phyloP scores from a whole-genome alignment of 2,113 vertebrate genomes.

The Labeo catla region DNA sequence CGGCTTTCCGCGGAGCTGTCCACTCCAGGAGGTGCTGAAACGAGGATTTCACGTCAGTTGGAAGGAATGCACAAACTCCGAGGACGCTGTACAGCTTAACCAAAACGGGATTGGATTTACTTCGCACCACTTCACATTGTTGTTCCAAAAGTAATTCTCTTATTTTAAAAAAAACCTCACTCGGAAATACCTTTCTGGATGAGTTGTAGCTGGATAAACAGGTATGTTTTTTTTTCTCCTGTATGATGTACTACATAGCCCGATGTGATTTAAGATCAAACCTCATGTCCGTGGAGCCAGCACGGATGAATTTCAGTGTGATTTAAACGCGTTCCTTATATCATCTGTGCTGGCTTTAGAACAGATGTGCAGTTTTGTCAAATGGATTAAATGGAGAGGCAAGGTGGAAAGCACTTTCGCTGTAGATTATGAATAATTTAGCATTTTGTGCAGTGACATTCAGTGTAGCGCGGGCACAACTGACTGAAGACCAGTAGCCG shows the following conservation, averaged over 20 bases:
- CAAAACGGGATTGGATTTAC: slow-evolving; percentile 60
- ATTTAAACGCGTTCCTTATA: neutral
- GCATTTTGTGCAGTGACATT: slow-evolving; percentile 16
- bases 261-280: neutral
- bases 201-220: slow-evolving; percentile 66
- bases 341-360: neutral
- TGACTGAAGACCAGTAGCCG: neutral
- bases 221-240: slow-evolving; percentile 59
- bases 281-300: neutral
- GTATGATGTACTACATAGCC: neutral
- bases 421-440: slow-evolving; percentile 37
- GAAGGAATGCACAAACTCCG: slow-evolving; percentile 63
- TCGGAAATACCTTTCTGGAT: slow-evolving; percentile 72
- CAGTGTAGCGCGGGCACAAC: slow-evolving; percentile 2
- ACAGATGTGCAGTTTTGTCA: neutral
- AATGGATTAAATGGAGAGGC: neutral
- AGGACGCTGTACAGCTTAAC: slow-evolving; percentile 52
- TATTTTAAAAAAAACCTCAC: slow-evolving; percentile 42
- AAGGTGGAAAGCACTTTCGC: neutral
- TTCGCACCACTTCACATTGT: slow-evolving; percentile 58
- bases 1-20: slow-evolving; percentile 73
- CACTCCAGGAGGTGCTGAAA: slow-evolving; percentile 75
- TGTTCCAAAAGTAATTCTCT: slow-evolving; percentile 62
- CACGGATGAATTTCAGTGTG: neutral
- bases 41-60: slow-evolving; percentile 22